These are phyloP conservation scores for Athalia rosae DNA, from an alignment of 2,888 invertebrate genomes.

Conservation along the genomic window DNA sequence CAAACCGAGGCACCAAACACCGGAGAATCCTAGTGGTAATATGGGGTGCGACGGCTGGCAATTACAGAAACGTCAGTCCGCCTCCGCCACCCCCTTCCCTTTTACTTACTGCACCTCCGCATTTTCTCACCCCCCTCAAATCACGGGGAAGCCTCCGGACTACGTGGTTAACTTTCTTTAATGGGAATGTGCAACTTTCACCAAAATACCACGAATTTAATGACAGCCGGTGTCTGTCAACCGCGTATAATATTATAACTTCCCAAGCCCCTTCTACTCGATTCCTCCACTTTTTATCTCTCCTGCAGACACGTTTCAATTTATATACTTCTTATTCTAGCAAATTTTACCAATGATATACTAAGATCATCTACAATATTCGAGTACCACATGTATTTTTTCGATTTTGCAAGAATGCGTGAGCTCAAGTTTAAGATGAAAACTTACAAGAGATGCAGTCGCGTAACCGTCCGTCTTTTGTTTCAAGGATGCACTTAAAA, in stretches of 20 bases:
- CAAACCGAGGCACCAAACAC: neutral
- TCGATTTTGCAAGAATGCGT: no score
- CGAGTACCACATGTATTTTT: no score
- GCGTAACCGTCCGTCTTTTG: no score
- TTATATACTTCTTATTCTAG: neutral
- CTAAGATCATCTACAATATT: no score
- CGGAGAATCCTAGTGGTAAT: conserved; percentile 28
- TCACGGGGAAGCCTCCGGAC: neutral
- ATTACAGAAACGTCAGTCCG: conserved; percentile 62
- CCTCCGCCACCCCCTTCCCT: conserved; percentile 3
- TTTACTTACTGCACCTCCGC: neutral
- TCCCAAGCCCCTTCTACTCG: neutral
- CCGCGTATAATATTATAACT: neutral
- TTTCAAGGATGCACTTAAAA: no score
- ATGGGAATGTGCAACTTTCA: conserved; percentile 38
- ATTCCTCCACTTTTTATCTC: neutral
- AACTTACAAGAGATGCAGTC: no score
- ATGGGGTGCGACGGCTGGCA: conserved; percentile 51
- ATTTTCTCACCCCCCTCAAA: neutral
- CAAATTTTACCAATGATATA: no score
- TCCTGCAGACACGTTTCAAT: neutral
- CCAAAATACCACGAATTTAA: conserved; percentile 31
- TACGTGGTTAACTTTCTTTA: conserved; percentile 39
- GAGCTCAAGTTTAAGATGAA: no score
- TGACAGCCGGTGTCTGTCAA: conserved; percentile 30